Conservation (phyloP, 2,888 invertebrate species). For the Tipula unca region DNA sequence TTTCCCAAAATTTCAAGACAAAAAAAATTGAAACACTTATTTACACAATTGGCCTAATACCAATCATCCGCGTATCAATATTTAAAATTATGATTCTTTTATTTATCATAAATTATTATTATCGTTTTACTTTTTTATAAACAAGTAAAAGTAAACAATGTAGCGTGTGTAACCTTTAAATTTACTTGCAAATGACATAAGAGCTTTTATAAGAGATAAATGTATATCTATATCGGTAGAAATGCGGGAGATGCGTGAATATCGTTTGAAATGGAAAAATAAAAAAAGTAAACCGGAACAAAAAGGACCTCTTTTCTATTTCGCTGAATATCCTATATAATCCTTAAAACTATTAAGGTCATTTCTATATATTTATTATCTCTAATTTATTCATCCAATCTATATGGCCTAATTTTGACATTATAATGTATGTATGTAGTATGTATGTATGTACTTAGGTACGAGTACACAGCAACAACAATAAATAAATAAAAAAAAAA, state of each 20-base stretch:
- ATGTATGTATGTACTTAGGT: neutral
- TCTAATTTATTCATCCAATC: neutral
- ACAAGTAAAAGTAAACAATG: neutral
- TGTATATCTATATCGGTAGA: neutral
- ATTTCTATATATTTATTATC: neutral
- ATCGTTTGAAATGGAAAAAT: neutral
- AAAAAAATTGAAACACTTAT: neutral
- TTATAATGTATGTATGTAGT: neutral
- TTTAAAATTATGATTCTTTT: neutral
- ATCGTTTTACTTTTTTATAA: neutral
- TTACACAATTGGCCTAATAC: neutral
- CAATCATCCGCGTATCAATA: neutral
- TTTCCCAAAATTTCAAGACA: neutral
- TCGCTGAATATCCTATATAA: neutral
- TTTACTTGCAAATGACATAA: neutral
- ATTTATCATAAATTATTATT: neutral
- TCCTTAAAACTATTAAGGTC: conserved; percentile 14
- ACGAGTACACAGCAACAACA: neutral
- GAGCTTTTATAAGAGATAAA: neutral
- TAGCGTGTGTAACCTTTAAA: neutral
- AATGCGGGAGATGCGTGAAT: neutral
- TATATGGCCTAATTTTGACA: neutral
- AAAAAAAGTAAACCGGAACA: neutral
- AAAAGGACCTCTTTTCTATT: conserved; percentile 14
- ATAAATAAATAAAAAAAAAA: neutral